These are phyloP conservation scores for Gibbula magus DNA, from an alignment of 2,888 invertebrate genomes.

Conservation along the genomic window DNA sequence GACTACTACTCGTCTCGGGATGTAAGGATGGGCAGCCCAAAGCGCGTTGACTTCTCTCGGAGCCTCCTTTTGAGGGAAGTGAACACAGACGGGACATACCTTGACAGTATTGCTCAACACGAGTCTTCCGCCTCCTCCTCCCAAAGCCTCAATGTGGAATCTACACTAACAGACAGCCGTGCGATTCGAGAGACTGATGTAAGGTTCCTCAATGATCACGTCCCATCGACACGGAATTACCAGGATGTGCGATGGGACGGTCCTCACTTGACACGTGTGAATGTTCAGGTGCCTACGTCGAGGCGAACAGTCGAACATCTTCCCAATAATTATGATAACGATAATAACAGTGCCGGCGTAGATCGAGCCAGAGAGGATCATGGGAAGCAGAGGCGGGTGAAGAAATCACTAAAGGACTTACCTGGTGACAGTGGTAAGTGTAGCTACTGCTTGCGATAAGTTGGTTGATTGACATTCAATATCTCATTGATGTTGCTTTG, in stretches of 20 bases:
- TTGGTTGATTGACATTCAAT: no score
- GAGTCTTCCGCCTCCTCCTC: neutral
- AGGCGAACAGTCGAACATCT: conserved; percentile 3
- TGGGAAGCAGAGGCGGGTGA: conserved; percentile 21
- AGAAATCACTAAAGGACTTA: conserved; percentile 32
- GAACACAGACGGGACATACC: conserved; percentile 49
- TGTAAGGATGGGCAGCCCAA: conserved; percentile 34
- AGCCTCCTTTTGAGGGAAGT: conserved; percentile 46
- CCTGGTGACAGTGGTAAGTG: conserved; percentile 34
- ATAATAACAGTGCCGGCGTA: neutral
- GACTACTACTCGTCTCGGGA: neutral
- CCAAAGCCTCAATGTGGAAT: conserved; percentile 33
- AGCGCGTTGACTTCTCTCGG: conserved; percentile 49
- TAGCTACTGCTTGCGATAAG: no score
- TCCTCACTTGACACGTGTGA: conserved; percentile 51
- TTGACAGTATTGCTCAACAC: conserved; percentile 39
- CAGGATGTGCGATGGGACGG: neutral
- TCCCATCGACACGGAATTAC: neutral
- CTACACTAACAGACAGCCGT: conserved; percentile 59
- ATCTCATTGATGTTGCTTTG: no score
- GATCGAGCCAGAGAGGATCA: conserved; percentile 20
- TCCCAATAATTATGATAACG: neutral
- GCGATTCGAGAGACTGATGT: conserved; percentile 66
- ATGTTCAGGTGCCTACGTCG: conserved; percentile 52
- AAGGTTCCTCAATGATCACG: conserved; percentile 61